A percentile compares a stretch with the other conserved stretches of the same genome.
Conservation (phyloP, 2,797 vertebrate species). For the Myotis planiceps region DNA sequence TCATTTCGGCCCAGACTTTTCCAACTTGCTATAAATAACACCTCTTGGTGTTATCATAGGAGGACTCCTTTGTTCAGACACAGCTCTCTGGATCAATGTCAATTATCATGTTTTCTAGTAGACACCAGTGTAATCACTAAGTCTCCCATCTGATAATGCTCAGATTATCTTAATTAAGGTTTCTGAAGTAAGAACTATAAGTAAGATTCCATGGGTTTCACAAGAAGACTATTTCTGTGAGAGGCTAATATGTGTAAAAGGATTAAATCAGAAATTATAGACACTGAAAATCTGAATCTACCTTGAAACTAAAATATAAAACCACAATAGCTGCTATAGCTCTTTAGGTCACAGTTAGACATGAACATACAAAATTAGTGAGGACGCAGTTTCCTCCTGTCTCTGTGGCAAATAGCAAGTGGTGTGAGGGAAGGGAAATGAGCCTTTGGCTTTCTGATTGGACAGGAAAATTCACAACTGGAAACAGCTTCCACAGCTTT, state of each 20-base stretch:
- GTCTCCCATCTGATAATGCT: neutral
- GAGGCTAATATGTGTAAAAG: neutral
- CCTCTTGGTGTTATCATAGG: neutral
- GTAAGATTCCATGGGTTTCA: neutral
- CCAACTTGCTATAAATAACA: slow-evolving; percentile 28
- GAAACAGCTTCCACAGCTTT: neutral
- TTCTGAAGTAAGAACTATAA: neutral
- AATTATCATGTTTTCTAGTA: neutral
- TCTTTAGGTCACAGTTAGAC: neutral
- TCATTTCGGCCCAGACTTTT: neutral
- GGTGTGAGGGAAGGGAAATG: neutral
- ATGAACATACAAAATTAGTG: neutral
- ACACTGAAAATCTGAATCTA: neutral
- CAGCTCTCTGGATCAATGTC: neutral
- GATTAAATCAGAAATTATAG: neutral
- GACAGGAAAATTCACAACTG: neutral
- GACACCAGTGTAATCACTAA: neutral
- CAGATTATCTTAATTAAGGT: neutral
- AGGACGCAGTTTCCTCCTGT: neutral
- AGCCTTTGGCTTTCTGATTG: neutral
- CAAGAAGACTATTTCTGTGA: neutral
- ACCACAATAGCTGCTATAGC: neutral
- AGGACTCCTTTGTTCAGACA: neutral
- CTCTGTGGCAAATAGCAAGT: neutral
- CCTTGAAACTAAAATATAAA: neutral